phyloP scores from a whole-genome alignment of 2,113 vertebrate genomes.

The Benthochromis sp. region DNA sequence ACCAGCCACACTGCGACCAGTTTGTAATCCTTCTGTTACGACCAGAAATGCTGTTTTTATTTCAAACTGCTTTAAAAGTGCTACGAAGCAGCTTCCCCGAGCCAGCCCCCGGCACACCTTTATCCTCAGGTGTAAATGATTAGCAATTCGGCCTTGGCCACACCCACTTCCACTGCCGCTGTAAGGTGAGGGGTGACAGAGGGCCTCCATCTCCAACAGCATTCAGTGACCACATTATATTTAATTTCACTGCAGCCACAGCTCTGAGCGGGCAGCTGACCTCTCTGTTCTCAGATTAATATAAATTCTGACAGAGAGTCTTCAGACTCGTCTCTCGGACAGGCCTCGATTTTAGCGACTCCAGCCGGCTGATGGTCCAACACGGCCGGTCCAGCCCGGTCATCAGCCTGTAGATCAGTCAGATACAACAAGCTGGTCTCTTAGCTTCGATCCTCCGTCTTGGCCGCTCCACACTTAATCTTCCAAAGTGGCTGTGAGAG shows the following conservation, averaged over 20 bases:
- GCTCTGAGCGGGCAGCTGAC: not conserved
- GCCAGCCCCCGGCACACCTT: not conserved
- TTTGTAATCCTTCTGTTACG: not conserved
- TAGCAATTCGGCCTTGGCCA: not conserved
- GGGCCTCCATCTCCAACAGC: not conserved
- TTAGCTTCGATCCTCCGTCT: not conserved
- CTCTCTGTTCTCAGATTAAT: not conserved
- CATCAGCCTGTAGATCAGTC: not conserved
- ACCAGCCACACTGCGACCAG: not conserved
- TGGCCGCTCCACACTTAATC: not conserved
- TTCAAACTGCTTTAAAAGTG: not conserved
- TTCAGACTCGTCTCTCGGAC: rapidly evolving
- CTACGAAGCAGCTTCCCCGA: not conserved
- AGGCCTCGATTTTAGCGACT: not conserved
- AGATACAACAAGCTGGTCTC: not conserved
- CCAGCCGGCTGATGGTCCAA: not conserved
- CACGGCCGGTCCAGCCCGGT: not conserved
- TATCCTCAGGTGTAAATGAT: not conserved
- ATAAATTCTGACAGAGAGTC: not conserved
- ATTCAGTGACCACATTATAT: not conserved
- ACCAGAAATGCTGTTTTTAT: not conserved
- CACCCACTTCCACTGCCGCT: not conserved
- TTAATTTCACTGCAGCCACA: not conserved
- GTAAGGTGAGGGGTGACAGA: not conserved
- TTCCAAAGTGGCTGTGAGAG: slow-evolving; percentile 13